A percentile compares a stretch with the other conserved stretches of the same genome.
Evolutionary conservation across 2,888 invertebrate species (phyloP).

Genomic region (Perithous albicinctus): DNA sequence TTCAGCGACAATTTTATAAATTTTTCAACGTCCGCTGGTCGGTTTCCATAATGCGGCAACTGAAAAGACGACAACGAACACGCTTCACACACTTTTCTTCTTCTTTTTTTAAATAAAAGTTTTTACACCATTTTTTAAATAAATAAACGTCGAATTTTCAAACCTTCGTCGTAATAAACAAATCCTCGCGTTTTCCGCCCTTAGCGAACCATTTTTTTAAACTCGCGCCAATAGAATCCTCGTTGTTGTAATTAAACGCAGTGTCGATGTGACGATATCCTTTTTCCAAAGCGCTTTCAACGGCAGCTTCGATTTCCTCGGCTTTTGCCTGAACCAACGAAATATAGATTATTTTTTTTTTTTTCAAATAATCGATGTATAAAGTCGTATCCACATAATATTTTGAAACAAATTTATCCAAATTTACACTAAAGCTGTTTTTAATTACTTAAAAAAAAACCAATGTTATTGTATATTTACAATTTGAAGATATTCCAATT

Average conservation of each 20-base stretch:
- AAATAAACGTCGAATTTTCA: constrained; percentile 2
- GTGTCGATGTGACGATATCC: constrained; percentile 93
- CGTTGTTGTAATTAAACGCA: constrained; percentile 92
- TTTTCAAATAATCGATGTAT: not conserved
- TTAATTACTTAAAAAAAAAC: not conserved
- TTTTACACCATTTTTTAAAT: not conserved
- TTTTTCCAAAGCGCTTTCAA: constrained; percentile 88
- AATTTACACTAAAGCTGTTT: not conserved
- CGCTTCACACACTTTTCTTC: not conserved
- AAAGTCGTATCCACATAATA: not conserved
- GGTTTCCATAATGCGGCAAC: constrained; percentile 90
- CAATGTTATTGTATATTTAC: not conserved
- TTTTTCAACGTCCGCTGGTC: constrained; percentile 88
- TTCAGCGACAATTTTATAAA: constrained; percentile 88
- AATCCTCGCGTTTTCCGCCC: constrained; percentile 89
- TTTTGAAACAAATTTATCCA: constrained; percentile 15
- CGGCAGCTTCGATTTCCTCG: constrained; percentile 88
- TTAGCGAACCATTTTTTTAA: constrained; percentile 88
- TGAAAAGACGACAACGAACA: constrained; percentile 81
- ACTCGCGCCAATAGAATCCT: constrained; percentile 90
- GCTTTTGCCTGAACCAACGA: constrained; percentile 86
- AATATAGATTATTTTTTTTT: not conserved
- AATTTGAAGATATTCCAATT: not conserved
- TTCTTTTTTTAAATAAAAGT: constrained; percentile 24
- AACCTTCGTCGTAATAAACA: constrained; percentile 94